Base-by-base conservation (phyloP, 1,140 invertebrate genomes). In the Lordiphosa clarofinis region DNA sequence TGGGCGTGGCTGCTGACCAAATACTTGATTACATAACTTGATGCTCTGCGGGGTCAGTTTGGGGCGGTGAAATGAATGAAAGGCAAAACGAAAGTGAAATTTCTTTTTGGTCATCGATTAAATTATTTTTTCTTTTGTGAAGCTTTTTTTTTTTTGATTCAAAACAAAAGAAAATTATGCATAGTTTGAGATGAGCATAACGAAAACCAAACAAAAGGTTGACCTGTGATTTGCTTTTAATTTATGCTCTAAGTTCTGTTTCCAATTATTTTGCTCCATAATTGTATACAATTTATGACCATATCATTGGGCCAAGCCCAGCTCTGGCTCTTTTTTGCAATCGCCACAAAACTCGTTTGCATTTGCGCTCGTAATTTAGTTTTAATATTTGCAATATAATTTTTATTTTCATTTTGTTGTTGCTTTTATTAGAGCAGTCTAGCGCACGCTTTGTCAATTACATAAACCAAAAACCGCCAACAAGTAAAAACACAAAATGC, bases 371-470 rank as follows among this genome's bases (percentile, higher is more conserved):
- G 47, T 49, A 36, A 37, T 49, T 49, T 49, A 28, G 33, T 21
- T 49, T 49, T 49, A 49, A 49, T 49, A 49, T 49, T 49, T 49
- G 47, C 53, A 66, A 66, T 66, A 70, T 66, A 61, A 15, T 55
- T 56, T 65, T 64, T 53, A 19, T 61, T 56, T 38, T 57, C 39
- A 36, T 12, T 52, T 55, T 70, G 40, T 64, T 37, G 42, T 42
- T 12, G 44, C 52, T 62, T 74, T 79, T 82, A 82, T 67, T 81
- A 72, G 62, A 65, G 52, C 52, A 47, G 48, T 49, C 48, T 56
- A 36, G 74, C 73, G 76, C 76, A 82, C 76, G 76, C 75, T 75
- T 76, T 47, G 75, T 52, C 33, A 82, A 81, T 81, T 81, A 84
- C 72, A 81, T 81, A 81, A 81, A 82, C 48, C 40, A 42, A 39